Conservation (phyloP, 2,888 invertebrate species). For the Limenitis camilla region DNA sequence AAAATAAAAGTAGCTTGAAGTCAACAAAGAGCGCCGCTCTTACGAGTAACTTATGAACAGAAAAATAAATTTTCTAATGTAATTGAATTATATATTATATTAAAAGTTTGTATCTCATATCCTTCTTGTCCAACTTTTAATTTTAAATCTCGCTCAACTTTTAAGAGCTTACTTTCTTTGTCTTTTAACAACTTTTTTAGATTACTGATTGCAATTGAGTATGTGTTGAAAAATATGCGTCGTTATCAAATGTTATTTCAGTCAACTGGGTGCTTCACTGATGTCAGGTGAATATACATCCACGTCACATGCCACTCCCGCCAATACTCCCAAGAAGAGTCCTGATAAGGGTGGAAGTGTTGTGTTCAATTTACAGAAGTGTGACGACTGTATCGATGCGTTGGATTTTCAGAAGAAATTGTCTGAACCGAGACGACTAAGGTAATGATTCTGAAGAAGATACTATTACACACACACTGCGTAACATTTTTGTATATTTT, state of each 20-base stretch:
- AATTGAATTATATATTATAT: no score
- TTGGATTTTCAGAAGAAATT: slow-evolving; percentile 43
- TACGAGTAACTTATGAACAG: no score
- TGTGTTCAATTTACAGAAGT: slow-evolving; percentile 44
- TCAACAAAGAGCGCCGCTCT: no score
- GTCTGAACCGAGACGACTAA: slow-evolving; percentile 43
- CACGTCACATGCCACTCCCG: slow-evolving; percentile 17
- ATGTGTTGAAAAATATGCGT: neutral
- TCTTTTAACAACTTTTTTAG: no score
- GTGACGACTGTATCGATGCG: slow-evolving; percentile 46
- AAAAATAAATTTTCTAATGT: no score
- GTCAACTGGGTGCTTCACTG: slow-evolving; percentile 51
- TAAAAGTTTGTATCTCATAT: no score
- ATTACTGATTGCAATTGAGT: neutral
- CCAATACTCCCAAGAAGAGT: slow-evolving; percentile 9
- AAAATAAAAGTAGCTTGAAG: no score
- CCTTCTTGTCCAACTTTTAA: no score
- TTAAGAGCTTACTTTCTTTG: no score
- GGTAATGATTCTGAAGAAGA: slow-evolving; percentile 32
- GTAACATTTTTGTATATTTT: no score
- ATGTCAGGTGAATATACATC: slow-evolving; percentile 50
- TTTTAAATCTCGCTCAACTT: no score
- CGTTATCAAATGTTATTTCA: slow-evolving; percentile 20
- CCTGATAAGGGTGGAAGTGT: slow-evolving; percentile 38
- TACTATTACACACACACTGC: no score